Evolutionary conservation across 2,888 invertebrate genomes (phyloP).

Genomic region (Anticlea derivata): DNA sequence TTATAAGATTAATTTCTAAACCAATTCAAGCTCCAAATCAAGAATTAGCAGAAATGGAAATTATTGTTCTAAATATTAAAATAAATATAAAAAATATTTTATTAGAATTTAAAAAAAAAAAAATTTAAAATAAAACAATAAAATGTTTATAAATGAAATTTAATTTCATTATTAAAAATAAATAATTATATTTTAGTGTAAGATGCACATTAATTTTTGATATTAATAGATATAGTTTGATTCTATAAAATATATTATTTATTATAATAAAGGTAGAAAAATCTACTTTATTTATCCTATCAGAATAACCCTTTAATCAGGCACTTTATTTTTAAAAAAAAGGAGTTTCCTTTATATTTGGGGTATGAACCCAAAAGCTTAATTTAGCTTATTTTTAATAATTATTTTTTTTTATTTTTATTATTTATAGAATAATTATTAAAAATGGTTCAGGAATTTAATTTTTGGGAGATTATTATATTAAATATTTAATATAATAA

Average conservation of each 20-base stretch:
- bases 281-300: constrained; percentile 70
- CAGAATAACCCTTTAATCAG: constrained; percentile 77
- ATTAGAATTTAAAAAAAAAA: constrained; percentile 70
- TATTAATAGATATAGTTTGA: constrained; percentile 84
- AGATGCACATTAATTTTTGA: constrained; percentile 85
- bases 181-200: constrained; percentile 83
- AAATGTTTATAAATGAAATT: constrained; percentile 61
- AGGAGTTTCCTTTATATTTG: constrained; percentile 76
- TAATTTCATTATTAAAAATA: constrained; percentile 43
- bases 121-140: constrained; percentile 82
- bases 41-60: constrained; percentile 65
- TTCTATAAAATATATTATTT: constrained; percentile 75
- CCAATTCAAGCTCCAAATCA: constrained; percentile 83
- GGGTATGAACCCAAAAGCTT: constrained; percentile 87
- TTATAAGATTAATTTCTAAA: constrained; percentile 85
- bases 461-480: constrained; percentile 40
- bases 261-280: constrained; percentile 80
- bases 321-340: constrained; percentile 79
- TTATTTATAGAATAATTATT: constrained; percentile 46
- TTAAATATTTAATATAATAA: constrained; percentile 22
- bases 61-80: constrained; percentile 76
- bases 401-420: constrained; percentile 37
- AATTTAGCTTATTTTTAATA: constrained; percentile 80
- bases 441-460: constrained; percentile 44
- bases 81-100: constrained; percentile 80